Base-by-base conservation (phyloP, 2,888 invertebrate genomes). In the Eupithecia centaureata region DNA sequence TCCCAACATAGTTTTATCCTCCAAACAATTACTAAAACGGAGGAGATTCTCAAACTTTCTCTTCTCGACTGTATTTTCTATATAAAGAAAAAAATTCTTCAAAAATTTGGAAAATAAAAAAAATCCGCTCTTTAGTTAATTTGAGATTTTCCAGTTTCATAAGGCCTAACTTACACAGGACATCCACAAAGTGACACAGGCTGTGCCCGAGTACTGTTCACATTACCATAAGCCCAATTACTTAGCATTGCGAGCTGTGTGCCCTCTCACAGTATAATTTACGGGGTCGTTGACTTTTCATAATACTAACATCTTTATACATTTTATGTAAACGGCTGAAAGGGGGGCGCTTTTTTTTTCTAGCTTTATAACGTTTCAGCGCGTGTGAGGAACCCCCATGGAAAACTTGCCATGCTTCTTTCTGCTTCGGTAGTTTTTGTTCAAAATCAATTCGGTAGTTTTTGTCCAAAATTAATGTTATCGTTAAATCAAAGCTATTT, bases 211-310 rank as follows among this genome's bases (percentile, higher is more conserved):
- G 65, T 73, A 73, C 63, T 73, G 69, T 28, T 60, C 76, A 72
- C 72, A 78, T 78, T 79, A 78, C 58, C 78, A 79, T 79, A 78
- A 75, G 74, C 72, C 77, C 76, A 77, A 77, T 78, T 79, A 77
- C 77, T 78, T 78, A 76, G 73, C 73, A 77, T 73, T 68, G 72
- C 65, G 75, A 68, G 61, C 71, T 68, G 67, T 68, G 67, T 73
- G 67, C 66, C 67, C 70, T 68, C 73, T 65, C 68, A 56, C 67
- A 61, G 72, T 67, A 65, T 68, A 74, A 75, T 73, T 75, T 72
- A 75, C 70, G 57, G 70, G 70, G 71, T 72, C 73, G 73, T 73
- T 73, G 76, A 60, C 73, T 73, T 76, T 73, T 73, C 72, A 73
- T 73, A 76, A 76, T 73, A 72, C 69, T 65, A 62, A 67, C 72